Conservation (phyloP, 2,888 invertebrate species). For the Euzetes globulus region DNA sequence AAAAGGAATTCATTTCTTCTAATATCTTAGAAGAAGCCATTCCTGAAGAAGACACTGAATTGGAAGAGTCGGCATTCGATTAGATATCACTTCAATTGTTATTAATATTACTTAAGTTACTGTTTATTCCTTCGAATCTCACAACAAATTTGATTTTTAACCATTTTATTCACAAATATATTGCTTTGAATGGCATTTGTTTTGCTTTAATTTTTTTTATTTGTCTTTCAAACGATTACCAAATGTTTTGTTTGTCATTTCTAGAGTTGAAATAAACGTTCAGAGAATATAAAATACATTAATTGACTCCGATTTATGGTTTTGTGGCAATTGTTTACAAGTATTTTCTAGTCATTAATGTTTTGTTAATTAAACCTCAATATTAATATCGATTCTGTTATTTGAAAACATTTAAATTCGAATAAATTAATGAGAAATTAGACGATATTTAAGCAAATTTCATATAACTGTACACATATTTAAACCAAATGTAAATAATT, state of each 20-base stretch:
- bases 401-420: background rate
- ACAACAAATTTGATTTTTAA: too few relatives aligned
- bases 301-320: background rate
- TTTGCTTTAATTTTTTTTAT: too few relatives aligned
- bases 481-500: background rate
- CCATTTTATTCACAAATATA: too few relatives aligned
- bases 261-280: background rate
- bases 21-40: background rate
- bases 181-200: too few relatives aligned
- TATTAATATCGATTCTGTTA: too few relatives aligned
- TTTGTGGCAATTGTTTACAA: background rate
- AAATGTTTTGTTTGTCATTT: too few relatives aligned
- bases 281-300: background rate
- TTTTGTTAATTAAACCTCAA: background rate
- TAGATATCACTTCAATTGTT: background rate
- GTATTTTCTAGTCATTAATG: constrained; percentile 1
- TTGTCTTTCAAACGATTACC: too few relatives aligned
- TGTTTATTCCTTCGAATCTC: too few relatives aligned
- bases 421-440: background rate
- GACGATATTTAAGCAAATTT: background rate
- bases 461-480: background rate
- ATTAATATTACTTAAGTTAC: background rate
- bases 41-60: constrained; percentile 1
- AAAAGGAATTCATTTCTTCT: background rate
- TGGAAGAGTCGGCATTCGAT: background rate